These are phyloP conservation scores for Acronicta leporina DNA, from an alignment of 2,888 invertebrate genomes.

Conservation along the genomic window DNA sequence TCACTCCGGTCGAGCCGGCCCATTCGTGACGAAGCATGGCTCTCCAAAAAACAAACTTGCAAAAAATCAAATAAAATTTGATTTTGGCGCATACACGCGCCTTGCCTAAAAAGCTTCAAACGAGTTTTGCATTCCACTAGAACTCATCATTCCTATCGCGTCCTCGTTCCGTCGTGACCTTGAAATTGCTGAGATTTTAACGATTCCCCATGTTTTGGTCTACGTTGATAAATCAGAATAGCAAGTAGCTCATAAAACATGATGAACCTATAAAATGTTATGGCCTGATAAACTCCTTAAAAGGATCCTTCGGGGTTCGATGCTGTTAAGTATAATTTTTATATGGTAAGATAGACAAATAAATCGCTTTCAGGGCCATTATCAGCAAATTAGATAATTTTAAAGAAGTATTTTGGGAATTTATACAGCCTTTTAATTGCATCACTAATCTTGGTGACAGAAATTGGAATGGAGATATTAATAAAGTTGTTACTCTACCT, in stretches of 20 bases:
- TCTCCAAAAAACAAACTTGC: no score
- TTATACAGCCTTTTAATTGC: conserved; percentile 1
- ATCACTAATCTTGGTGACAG: conserved; percentile 5
- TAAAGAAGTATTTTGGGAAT: no score
- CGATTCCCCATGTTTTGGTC: conserved; percentile 10
- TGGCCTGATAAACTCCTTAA: conserved; percentile 33
- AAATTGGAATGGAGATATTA: conserved; percentile 26
- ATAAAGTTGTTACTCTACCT: conserved; percentile 47
- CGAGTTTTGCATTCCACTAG: conserved; percentile 23
- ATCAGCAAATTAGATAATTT: no score
- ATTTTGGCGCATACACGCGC: not conserved
- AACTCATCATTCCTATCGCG: conserved; percentile 39
- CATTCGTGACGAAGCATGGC: no score
- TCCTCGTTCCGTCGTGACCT: conserved; percentile 30
- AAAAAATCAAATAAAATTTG: not conserved
- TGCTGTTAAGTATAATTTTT: conserved; percentile 27
- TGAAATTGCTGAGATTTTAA: conserved; percentile 23
- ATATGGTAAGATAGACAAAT: conserved; percentile 10
- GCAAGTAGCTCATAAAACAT: conserved; percentile 30
- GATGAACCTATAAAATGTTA: conserved; percentile 36
- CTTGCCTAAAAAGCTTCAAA: not conserved
- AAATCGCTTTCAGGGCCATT: not conserved
- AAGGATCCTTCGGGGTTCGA: no score
- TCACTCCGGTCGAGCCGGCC: no score
- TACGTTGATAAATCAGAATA: conserved; percentile 5